These are phyloP conservation scores for Xestia c-nigrum DNA, from an alignment of 2,888 invertebrate genomes.

Conservation along the genomic window DNA sequence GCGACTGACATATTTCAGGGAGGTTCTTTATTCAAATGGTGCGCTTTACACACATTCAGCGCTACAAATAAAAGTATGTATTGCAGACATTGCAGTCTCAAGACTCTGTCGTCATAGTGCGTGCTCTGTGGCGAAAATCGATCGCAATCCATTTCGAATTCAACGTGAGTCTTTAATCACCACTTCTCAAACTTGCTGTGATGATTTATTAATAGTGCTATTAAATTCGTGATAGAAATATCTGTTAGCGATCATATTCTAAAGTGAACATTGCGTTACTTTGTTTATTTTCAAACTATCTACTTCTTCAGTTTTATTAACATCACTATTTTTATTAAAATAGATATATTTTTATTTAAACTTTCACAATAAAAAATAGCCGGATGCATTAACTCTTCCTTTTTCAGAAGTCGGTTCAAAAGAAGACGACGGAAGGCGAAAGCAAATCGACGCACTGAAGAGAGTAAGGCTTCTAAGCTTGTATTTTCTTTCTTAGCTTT, in stretches of 20 bases:
- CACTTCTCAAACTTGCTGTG: neutral
- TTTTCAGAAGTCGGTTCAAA: neutral
- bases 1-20: neutral
- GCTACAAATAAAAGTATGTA: too few relatives aligned
- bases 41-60: too few relatives aligned
- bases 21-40: neutral
- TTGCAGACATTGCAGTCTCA: neutral
- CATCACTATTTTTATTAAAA: neutral
- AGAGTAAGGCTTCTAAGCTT: neutral
- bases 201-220: conserved; percentile 6
- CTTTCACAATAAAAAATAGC: neutral
- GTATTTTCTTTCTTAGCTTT: neutral
- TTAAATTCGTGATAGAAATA: conserved; percentile 6
- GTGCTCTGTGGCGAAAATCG: neutral
- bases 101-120: neutral
- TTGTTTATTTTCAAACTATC: neutral
- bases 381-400: neutral
- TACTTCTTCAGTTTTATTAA: neutral
- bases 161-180: conserved; percentile 9
- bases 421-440: neutral
- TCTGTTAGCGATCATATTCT: neutral
- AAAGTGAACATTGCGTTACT: neutral
- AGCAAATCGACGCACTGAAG: neutral
- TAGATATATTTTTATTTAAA: neutral
- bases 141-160: conserved; percentile 2